Percentiles rank a stretch among this genome's conserved stretches.
These are phyloP conservation scores for Agrenia bidenticulata DNA, from an alignment of 2,888 invertebrate genomes.

Conservation along the genomic window DNA sequence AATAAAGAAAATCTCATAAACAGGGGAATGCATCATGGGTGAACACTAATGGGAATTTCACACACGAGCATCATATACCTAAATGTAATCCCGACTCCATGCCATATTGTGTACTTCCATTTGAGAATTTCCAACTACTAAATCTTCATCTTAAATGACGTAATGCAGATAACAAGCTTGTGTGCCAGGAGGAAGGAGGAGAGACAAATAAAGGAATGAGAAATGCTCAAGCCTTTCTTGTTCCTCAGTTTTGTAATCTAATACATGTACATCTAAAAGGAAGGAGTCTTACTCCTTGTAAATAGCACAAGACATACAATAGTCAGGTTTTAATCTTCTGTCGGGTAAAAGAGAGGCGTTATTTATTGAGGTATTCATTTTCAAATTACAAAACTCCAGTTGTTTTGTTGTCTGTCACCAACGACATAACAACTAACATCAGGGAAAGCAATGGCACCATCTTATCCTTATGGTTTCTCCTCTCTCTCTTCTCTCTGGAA, in stretches of 20 bases:
- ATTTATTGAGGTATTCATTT: constrained; percentile 27
- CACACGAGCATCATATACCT: constrained; percentile 5
- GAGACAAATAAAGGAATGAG: constrained; percentile 18
- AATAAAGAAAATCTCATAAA: constrained; percentile 24
- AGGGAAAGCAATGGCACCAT: constrained; percentile 1
- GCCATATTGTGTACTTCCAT: constrained; percentile 1
- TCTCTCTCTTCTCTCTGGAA: neutral
- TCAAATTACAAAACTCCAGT: constrained; percentile 25
- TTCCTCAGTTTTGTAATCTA: neutral
- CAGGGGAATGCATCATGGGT: constrained; percentile 17
- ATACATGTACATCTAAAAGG: neutral
- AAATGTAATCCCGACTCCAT: neutral
- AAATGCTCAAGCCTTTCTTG: constrained; percentile 7
- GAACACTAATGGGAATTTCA: constrained; percentile 23
- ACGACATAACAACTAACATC: constrained; percentile 3
- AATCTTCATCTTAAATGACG: constrained; percentile 26
- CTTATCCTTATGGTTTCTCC: neutral
- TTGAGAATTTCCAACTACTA: constrained; percentile 9
- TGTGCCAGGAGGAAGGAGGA: neutral
- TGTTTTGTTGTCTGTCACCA: constrained; percentile 24
- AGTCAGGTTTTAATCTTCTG: constrained; percentile 24
- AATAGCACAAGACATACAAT: neutral
- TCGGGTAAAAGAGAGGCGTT: constrained; percentile 18
- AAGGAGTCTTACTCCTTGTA: neutral
- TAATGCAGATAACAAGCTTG: constrained; percentile 24